A percentile compares a stretch with the other conserved stretches of the same genome.
These are phyloP conservation scores for Oryzias javanicus DNA, from an alignment of 2,113 vertebrate species.

Conservation along the genomic window DNA sequence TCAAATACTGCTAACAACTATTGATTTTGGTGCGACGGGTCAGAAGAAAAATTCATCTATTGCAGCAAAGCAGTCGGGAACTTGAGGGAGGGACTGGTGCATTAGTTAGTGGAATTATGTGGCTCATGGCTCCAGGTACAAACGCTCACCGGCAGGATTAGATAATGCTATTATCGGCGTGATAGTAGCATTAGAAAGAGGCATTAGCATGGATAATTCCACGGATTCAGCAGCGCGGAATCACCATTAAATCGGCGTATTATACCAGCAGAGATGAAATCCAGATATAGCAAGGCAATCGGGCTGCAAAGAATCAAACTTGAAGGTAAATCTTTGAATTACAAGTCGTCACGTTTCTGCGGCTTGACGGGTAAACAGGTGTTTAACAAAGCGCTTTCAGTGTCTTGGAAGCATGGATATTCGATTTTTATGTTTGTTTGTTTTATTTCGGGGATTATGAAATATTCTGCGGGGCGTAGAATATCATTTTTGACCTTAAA, in stretches of 20 bases:
- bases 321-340: slow-evolving; percentile 69
- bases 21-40: slow-evolving; percentile 37
- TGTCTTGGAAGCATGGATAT: too few species aligned
- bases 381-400: slow-evolving; percentile 44
- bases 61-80: slow-evolving; percentile 48
- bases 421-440: too few species aligned
- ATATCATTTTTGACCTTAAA: too few species aligned
- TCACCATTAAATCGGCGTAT: slow-evolving; percentile 75
- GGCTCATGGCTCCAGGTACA: slow-evolving; percentile 68
- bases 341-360: slow-evolving; percentile 49
- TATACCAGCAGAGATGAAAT: slow-evolving; percentile 71
- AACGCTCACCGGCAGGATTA: slow-evolving; percentile 73
- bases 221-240: slow-evolving; percentile 67
- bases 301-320: slow-evolving; percentile 48
- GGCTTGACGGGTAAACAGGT: slow-evolving; percentile 58
- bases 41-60: slow-evolving; percentile 53
- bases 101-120: slow-evolving; percentile 80
- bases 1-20: slow-evolving; percentile 1
- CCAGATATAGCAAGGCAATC: slow-evolving; percentile 60
- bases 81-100: slow-evolving; percentile 60
- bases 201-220: slow-evolving; percentile 79
- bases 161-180: slow-evolving; percentile 77
- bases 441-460: too few species aligned
- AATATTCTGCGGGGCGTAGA: too few species aligned
- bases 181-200: slow-evolving; percentile 76